Percentiles rank a stretch among this genome's conserved stretches.
Conservation (phyloP, 2,797 vertebrate genomes). For the Crocidura indochinensis region DNA sequence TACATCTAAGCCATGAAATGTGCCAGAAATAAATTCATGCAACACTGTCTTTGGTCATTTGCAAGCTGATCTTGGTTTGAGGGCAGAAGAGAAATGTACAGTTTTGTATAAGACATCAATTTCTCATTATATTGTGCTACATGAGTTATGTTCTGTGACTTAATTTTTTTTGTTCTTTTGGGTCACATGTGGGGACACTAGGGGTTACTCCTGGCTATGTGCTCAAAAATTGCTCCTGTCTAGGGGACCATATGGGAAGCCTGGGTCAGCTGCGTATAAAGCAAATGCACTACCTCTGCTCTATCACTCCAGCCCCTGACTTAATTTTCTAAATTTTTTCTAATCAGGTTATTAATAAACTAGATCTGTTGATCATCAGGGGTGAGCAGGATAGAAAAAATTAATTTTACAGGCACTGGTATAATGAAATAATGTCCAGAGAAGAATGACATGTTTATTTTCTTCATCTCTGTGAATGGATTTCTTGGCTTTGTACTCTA, state of each 20-base stretch:
- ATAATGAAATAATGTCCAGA: slow-evolving; percentile 28
- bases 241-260: no score
- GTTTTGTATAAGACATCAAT: slow-evolving; percentile 55
- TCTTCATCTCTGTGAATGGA: no score
- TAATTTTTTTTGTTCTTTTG: slow-evolving; percentile 57
- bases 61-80: slow-evolving; percentile 33
- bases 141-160: slow-evolving; percentile 44
- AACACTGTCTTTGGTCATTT: not conserved
- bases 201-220: no score
- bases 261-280: no score
- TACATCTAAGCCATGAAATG: slow-evolving; percentile 39
- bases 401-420: slow-evolving; percentile 50
- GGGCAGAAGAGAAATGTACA: not conserved
- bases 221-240: no score
- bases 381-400: not conserved
- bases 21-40: not conserved
- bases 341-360: slow-evolving; percentile 61
- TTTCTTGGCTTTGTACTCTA: not conserved
- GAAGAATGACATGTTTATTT: slow-evolving; percentile 16
- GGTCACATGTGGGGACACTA: no score
- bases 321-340: slow-evolving; percentile 41
- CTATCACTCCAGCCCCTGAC: not conserved
- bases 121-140: slow-evolving; percentile 58
- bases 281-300: no score
- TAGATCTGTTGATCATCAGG: not conserved